Evolutionary conservation across 2,797 vertebrate genomes (phyloP).

Genomic region (Linurgus olivaceus): DNA sequence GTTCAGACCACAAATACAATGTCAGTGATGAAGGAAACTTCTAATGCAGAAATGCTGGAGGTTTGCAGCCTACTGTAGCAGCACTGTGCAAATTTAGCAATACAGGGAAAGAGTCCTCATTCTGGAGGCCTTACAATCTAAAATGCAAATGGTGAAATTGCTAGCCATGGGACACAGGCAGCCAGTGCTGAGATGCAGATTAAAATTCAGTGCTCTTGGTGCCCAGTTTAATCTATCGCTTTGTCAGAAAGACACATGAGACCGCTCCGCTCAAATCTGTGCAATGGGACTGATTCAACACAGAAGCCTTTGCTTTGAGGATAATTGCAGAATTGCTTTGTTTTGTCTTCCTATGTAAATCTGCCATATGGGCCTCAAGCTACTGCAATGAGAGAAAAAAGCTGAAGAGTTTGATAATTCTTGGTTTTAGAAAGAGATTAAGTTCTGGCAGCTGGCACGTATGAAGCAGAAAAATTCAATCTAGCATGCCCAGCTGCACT

Average conservation of each 20-base stretch:
- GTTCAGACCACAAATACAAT: fast-evolving
- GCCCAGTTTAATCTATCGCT: background rate
- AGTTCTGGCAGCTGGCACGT: constrained; percentile 55
- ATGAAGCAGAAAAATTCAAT: constrained; percentile 49
- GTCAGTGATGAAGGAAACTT: background rate
- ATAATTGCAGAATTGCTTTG: constrained; percentile 51
- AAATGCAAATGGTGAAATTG: background rate
- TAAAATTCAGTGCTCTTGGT: background rate
- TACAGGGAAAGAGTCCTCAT: background rate
- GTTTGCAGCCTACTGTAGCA: background rate
- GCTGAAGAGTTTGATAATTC: constrained; percentile 57
- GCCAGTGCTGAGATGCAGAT: background rate
- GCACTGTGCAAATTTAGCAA: background rate
- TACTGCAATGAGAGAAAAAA: constrained; percentile 43
- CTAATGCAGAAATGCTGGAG: no score
- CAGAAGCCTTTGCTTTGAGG: constrained; percentile 41
- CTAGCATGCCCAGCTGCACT: constrained; percentile 55
- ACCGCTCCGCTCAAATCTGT: constrained; percentile 5
- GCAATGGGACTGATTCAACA: background rate
- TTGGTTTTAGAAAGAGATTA: constrained; percentile 60
- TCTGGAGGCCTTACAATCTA: background rate
- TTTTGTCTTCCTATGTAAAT: constrained; percentile 67
- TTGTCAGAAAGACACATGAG: background rate
- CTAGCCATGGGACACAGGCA: background rate
- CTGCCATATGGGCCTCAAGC: constrained; percentile 56